phyloP scores from a whole-genome alignment of 2,888 invertebrate genomes.

The Bruchidius siliquastri region DNA sequence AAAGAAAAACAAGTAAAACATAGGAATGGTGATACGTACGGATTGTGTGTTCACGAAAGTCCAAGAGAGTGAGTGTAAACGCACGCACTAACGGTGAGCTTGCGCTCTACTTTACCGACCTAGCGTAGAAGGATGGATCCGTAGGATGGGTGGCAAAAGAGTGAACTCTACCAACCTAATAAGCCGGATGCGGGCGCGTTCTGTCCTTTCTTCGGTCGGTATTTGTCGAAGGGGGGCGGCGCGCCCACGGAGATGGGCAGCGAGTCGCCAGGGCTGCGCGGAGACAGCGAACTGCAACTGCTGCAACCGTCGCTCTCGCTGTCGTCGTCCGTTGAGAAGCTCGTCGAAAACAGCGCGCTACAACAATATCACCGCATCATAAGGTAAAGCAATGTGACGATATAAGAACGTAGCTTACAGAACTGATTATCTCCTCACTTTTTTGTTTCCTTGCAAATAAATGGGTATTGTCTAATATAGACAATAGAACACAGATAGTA shows the following conservation, averaged over 20 bases:
- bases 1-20: too few relatives aligned
- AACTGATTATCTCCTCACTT: too few relatives aligned
- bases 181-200: constrained; percentile 44
- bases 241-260: constrained; percentile 25
- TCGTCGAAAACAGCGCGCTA: constrained; percentile 64
- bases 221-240: constrained; percentile 35
- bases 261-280: constrained; percentile 46
- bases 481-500: too few relatives aligned
- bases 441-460: too few relatives aligned
- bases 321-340: constrained; percentile 44
- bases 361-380: too few relatives aligned
- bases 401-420: too few relatives aligned
- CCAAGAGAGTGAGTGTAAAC: neutral
- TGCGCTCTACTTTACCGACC: neutral
- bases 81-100: neutral
- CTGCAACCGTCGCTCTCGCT: constrained; percentile 48
- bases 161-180: constrained; percentile 42
- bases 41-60: neutral
- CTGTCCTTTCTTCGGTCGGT: constrained; percentile 38
- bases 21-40: neutral
- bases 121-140: neutral
- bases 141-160: neutral
- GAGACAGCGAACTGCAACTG: constrained; percentile 42
- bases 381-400: too few relatives aligned
- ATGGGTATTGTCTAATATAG: too few relatives aligned